Evolutionary conservation across 1,140 invertebrate species (phyloP).

Genomic region (Thereuonema tuberculata): DNA sequence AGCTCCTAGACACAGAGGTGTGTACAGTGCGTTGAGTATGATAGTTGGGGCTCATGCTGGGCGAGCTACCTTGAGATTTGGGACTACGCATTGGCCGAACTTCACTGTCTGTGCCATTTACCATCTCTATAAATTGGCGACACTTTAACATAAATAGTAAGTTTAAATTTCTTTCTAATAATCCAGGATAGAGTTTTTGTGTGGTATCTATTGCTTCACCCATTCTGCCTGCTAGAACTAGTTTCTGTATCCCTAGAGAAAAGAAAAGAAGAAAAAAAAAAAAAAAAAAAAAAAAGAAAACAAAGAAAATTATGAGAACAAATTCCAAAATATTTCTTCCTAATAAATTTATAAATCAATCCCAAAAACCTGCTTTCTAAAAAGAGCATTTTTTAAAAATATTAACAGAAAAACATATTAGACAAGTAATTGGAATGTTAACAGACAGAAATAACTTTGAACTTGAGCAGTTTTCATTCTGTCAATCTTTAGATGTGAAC

Average conservation of each 20-base stretch:
- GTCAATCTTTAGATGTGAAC: too few relatives aligned
- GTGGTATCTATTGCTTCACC: conserved; percentile 88
- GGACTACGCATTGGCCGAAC: conserved; percentile 20
- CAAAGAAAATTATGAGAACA: not conserved
- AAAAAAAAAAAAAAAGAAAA: not conserved
- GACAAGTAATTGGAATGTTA: too few relatives aligned
- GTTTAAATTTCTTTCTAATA: conserved; percentile 78
- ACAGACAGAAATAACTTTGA: too few relatives aligned
- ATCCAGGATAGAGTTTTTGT: conserved; percentile 70
- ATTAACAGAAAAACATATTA: too few relatives aligned
- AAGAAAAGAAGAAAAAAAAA: conserved; percentile 3
- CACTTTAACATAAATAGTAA: conserved; percentile 89
- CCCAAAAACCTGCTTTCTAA: too few relatives aligned
- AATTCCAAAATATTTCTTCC: too few relatives aligned
- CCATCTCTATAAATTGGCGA: conserved; percentile 88
- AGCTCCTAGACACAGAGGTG: conserved; percentile 22
- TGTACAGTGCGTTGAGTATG: conserved; percentile 4
- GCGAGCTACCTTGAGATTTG: conserved; percentile 19
- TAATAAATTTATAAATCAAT: not conserved
- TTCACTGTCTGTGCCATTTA: conserved; percentile 38
- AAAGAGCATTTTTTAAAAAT: too few relatives aligned
- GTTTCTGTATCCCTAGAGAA: conserved; percentile 69
- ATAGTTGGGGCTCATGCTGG: conserved; percentile 23
- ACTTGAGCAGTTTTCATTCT: too few relatives aligned
- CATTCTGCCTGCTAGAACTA: conserved; percentile 80